These are phyloP conservation scores for Rhynchotus rufescens DNA, from an alignment of 2,797 vertebrate genomes.

Conservation along the genomic window DNA sequence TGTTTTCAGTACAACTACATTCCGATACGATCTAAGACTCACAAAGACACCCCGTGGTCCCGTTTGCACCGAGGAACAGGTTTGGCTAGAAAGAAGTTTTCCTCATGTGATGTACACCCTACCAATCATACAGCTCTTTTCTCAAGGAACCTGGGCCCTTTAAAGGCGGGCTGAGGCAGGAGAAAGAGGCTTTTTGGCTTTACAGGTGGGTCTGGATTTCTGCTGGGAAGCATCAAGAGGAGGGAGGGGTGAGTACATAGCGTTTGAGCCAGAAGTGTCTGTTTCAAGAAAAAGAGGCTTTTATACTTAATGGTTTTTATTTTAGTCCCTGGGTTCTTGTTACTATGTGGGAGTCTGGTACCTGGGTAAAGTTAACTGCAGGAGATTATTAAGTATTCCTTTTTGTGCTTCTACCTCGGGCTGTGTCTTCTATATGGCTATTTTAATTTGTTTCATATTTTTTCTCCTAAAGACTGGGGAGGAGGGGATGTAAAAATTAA, in stretches of 20 bases:
- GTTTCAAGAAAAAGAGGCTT: neutral
- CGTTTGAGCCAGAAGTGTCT: neutral
- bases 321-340: neutral
- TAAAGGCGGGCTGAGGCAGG: slow-evolving; percentile 5
- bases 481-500: neutral
- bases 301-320: neutral
- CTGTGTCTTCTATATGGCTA: neutral
- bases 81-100: slow-evolving; percentile 65
- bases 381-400: slow-evolving; percentile 16
- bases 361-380: slow-evolving; percentile 21
- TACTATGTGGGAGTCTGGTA: slow-evolving; percentile 16
- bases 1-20: slow-evolving; percentile 34
- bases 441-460: slow-evolving; percentile 32
- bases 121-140: slow-evolving; percentile 71
- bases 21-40: slow-evolving; percentile 61
- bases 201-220: slow-evolving; percentile 2
- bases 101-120: slow-evolving; percentile 68
- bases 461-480: slow-evolving; percentile 8
- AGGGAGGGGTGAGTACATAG: slow-evolving; percentile 55
- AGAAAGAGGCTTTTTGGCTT: neutral
- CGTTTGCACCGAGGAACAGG: slow-evolving; percentile 57
- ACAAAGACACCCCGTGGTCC: slow-evolving; percentile 58
- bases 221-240: neutral
- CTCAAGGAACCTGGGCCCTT: slow-evolving; percentile 32
- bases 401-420: neutral